These are phyloP conservation scores for Andrena minutula DNA, from an alignment of 2,888 invertebrate species.

Conservation along the genomic window DNA sequence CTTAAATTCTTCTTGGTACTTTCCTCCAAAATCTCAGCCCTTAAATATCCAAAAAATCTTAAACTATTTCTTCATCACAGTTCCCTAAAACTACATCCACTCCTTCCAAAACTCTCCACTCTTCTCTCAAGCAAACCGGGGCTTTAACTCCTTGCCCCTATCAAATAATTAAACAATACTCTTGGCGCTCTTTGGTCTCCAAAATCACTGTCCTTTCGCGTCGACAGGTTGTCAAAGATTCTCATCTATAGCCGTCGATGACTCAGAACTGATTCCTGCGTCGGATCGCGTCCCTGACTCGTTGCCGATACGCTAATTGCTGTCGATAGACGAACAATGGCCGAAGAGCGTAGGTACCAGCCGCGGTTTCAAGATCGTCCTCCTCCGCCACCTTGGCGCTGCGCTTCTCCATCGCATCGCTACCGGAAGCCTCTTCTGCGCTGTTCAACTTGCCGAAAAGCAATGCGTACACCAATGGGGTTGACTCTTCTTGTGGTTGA, in stretches of 20 bases:
- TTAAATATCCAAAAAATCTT: background rate
- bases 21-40: background rate
- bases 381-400: constrained; percentile 35
- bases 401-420: constrained; percentile 51
- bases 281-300: constrained; percentile 73
- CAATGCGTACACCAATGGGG: constrained; percentile 16
- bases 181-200: constrained; percentile 10
- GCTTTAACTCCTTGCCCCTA: background rate
- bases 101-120: background rate
- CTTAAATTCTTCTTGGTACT: too few species aligned
- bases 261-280: constrained; percentile 63
- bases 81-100: too few species aligned
- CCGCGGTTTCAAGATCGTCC: constrained; percentile 80
- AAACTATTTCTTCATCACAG: background rate
- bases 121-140: background rate
- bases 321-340: constrained; percentile 83
- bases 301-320: constrained; percentile 81
- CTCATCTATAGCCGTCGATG: background rate
- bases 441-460: constrained; percentile 11
- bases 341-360: constrained; percentile 81
- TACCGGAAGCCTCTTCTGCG: background rate
- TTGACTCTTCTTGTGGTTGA: background rate
- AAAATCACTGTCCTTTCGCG: constrained; percentile 27
- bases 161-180: background rate
- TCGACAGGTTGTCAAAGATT: constrained; percentile 20